Base-by-base conservation (phyloP, 1,140 invertebrate genomes). In the Bombus vancouverensis region DNA sequence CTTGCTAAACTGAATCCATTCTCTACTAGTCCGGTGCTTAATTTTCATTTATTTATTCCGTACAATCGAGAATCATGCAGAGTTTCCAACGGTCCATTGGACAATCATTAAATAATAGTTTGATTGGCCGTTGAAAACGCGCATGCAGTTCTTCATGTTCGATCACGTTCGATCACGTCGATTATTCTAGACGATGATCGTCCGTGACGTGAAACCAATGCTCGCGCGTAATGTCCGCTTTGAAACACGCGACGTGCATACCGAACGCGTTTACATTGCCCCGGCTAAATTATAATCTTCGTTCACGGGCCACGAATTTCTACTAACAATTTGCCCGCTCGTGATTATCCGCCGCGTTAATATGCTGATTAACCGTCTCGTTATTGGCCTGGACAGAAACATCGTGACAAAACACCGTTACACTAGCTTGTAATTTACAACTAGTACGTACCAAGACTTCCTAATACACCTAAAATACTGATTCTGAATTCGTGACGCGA, bases 251-350 rank as follows among this genome's bases (percentile, higher is more conserved):
- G 47, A 12, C 32, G 25, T 32, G 47, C 25, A 57, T 76, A 57
- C 34, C 74, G 47, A 37, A 13, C 71, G 71, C 39, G 71, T 76
- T 76, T 59, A 39, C 74, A 34, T 57, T 76, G 47, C 22, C 28
- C 47, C 47, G 22, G 34, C 25, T 76, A 76, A 76, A 76, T 76
- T 76, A 76, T 76, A 76, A 76, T 76, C 74, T 76, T 32, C n/a
- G 71, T 25, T 53, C 44, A 53, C 42, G 32, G 22, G 25, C 74
- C 74, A 25, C 34, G 74, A 34, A 76, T 76, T 76, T 76, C 74
- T 76, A 76, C 74, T 28, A 57, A 76, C 74, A 57, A 59, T 76
- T 59, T 76, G 74, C 25, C 6, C 3, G 74, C 47, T 8, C 6
- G 12, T 34, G 74, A 76, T 76, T 76, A 76, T 76, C 34, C 53